Conservation (phyloP, 2,888 invertebrate species). For the Reticulitermes lucifugus region DNA sequence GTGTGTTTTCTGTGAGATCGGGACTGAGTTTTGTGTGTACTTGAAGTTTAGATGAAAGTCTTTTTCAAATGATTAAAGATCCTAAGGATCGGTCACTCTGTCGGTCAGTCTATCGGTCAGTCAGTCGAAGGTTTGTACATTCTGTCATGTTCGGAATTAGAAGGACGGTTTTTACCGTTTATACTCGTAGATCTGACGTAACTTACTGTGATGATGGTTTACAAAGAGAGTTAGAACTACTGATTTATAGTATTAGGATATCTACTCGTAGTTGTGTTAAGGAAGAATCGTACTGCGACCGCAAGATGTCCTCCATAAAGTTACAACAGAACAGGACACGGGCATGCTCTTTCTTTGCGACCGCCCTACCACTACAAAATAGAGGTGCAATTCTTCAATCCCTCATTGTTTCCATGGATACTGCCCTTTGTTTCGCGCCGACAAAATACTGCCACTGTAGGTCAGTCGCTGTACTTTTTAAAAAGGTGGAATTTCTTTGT, state of each 20-base stretch:
- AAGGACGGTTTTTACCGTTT: too few species aligned
- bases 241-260: neutral
- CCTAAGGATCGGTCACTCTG: too few species aligned
- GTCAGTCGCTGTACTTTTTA: slow-evolving; percentile 29
- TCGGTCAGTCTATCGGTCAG: too few species aligned
- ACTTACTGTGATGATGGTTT: too few species aligned
- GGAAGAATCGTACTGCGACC: neutral
- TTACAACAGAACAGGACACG: neutral
- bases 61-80: too few species aligned
- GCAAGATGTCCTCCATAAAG: slow-evolving; percentile 24
- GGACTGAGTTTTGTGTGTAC: too few species aligned
- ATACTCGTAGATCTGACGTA: too few species aligned
- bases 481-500: slow-evolving; percentile 7
- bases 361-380: neutral
- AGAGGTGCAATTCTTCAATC: neutral
- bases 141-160: too few species aligned
- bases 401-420: slow-evolving; percentile 25
- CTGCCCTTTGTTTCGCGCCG: slow-evolving; percentile 31
- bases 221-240: too few species aligned
- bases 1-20: too few species aligned
- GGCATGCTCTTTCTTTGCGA: slow-evolving; percentile 20
- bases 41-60: too few species aligned
- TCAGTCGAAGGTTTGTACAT: too few species aligned
- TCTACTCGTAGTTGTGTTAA: neutral
- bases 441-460: slow-evolving; percentile 30